These are phyloP conservation scores for Notodonta dromedarius DNA, from an alignment of 2,888 invertebrate genomes.

Conservation along the genomic window DNA sequence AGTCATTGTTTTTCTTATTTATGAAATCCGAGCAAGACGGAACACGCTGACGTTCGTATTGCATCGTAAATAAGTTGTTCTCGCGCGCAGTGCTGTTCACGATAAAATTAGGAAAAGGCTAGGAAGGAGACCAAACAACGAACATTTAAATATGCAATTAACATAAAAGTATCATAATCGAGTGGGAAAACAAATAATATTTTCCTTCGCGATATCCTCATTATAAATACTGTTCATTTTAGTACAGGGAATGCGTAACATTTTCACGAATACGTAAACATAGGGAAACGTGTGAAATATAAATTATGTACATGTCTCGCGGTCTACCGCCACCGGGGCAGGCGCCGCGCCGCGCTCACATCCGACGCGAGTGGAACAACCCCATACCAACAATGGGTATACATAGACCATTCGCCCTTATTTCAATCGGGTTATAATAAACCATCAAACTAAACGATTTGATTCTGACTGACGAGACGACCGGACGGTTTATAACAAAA, in stretches of 20 bases:
- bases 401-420: not conserved
- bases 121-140: too few relatives aligned
- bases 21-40: too few relatives aligned
- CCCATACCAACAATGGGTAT: too few relatives aligned
- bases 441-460: not conserved
- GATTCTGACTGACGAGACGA: not conserved
- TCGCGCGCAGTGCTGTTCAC: too few relatives aligned
- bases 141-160: too few relatives aligned
- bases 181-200: too few relatives aligned
- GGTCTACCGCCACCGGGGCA: not conserved
- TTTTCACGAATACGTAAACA: conserved; percentile 43
- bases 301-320: conserved; percentile 43
- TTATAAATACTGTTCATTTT: conserved; percentile 14
- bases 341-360: not conserved
- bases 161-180: too few relatives aligned
- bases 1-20: too few relatives aligned
- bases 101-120: too few relatives aligned
- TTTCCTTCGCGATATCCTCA: too few relatives aligned
- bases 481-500: not conserved
- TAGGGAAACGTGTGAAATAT: conserved; percentile 43
- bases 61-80: too few relatives aligned
- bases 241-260: conserved; percentile 35
- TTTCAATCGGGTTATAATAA: not conserved
- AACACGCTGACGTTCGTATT: too few relatives aligned
- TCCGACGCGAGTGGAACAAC: not conserved